These are phyloP conservation scores for Semnornis frantzii DNA, from an alignment of 2,113 vertebrate species.

Conservation along the genomic window DNA sequence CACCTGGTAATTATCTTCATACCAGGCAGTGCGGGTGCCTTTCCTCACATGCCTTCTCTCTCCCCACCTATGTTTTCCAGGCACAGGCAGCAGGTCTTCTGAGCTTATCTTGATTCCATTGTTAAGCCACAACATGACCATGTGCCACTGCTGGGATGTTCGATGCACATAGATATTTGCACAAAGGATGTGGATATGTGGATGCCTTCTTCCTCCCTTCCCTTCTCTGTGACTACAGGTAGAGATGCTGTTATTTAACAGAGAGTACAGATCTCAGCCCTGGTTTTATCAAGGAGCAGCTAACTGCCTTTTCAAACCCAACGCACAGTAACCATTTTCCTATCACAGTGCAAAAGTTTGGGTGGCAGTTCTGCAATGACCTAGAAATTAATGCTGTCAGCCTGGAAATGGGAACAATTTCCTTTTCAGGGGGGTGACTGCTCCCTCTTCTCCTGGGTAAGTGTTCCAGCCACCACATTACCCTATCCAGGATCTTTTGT, in stretches of 20 bases:
- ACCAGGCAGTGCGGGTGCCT: not conserved
- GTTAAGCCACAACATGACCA: not conserved
- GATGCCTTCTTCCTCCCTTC: not conserved
- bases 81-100: not conserved
- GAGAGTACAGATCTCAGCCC: not conserved
- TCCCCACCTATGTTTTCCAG: not conserved
- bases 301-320: not conserved
- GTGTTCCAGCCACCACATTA: not conserved
- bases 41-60: not conserved
- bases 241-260: not conserved
- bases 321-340: not conserved
- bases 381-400: conserved; percentile 21
- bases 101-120: not conserved
- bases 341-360: not conserved
- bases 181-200: fast-evolving
- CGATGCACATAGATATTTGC: fast-evolving
- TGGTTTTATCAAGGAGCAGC: not conserved
- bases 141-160: not conserved
- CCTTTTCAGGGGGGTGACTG: not conserved
- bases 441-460: not conserved
- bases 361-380: not conserved
- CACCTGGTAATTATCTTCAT: not conserved
- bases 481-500: conserved; percentile 15
- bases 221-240: not conserved
- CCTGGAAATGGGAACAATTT: conserved; percentile 31